Conservation (phyloP, 2,113 vertebrate genomes). For the Vicugna pacos region DNA sequence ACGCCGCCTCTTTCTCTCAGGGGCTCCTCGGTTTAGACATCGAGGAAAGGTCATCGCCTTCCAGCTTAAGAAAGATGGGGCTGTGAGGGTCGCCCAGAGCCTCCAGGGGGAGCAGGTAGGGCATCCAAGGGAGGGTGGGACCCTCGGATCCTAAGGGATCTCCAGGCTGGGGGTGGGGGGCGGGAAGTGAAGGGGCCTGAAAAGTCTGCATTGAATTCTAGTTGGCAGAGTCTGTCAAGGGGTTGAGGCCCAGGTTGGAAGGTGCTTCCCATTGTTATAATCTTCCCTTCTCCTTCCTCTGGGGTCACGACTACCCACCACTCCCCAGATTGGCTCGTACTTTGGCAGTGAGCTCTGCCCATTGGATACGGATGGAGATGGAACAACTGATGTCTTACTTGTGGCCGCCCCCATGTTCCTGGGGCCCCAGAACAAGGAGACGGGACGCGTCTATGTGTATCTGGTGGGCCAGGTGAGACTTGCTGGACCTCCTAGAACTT, state of each 20-base stretch:
- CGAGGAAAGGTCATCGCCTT: slow-evolving; percentile 97
- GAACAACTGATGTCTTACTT: slow-evolving; percentile 93
- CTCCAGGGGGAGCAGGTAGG: slow-evolving; percentile 95
- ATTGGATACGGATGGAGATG: slow-evolving; percentile 93
- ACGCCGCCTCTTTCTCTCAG: slow-evolving; percentile 90
- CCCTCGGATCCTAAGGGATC: background rate
- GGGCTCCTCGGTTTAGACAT: slow-evolving; percentile 97
- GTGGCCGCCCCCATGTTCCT: slow-evolving; percentile 96
- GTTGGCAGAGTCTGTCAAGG: background rate
- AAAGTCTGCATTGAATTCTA: background rate
- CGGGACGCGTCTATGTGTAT: slow-evolving; percentile 94
- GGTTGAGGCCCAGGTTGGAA: background rate
- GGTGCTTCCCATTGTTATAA: background rate
- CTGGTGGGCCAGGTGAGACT: slow-evolving; percentile 91
- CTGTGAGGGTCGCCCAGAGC: slow-evolving; percentile 90
- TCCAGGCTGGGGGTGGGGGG: background rate
- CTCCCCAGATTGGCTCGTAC: slow-evolving; percentile 95
- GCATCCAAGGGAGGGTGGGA: background rate
- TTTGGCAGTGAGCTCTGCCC: slow-evolving; percentile 95
- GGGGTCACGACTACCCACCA: background rate
- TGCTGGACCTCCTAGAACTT: background rate
- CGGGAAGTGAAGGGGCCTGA: background rate
- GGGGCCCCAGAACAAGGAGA: slow-evolving; percentile 94
- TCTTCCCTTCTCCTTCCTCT: slow-evolving; percentile 24
- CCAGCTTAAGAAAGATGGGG: slow-evolving; percentile 88